phyloP scores from a whole-genome alignment of 2,888 invertebrate genomes.

The Athetis lepigone region DNA sequence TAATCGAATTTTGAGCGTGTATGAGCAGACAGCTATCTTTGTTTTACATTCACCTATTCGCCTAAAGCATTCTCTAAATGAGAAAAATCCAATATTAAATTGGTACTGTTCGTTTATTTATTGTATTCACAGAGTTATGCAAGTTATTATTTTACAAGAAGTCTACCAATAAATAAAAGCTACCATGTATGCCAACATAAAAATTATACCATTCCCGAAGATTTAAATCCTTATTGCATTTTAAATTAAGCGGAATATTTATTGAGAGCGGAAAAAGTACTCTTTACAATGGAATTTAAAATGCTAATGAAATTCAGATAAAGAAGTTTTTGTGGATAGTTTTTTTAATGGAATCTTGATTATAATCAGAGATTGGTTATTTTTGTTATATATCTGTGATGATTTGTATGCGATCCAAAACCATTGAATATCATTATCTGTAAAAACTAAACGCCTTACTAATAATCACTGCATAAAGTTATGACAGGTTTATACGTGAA shows the following conservation, averaged over 20 bases:
- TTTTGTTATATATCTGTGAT: too few relatives aligned
- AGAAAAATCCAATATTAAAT: too few relatives aligned
- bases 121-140: too few relatives aligned
- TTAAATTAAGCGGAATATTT: slow-evolving; percentile 53
- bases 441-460: too few relatives aligned
- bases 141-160: neutral
- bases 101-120: too few relatives aligned
- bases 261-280: slow-evolving; percentile 37
- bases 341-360: slow-evolving; percentile 11
- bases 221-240: slow-evolving; percentile 55
- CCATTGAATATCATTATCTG: too few relatives aligned
- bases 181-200: slow-evolving; percentile 6
- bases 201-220: slow-evolving; percentile 20
- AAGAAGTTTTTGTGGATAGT: slow-evolving; percentile 17
- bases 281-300: slow-evolving; percentile 36
- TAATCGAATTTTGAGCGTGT: slow-evolving; percentile 41
- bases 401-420: too few relatives aligned
- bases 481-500: too few relatives aligned
- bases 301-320: slow-evolving; percentile 43
- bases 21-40: neutral
- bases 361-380: too few relatives aligned
- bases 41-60: slow-evolving; percentile 13
- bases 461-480: too few relatives aligned
- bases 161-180: neutral
- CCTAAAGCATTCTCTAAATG: too few relatives aligned